Base-by-base conservation (phyloP, 2,113 vertebrate species). In the Xiphophorus maculatus region DNA sequence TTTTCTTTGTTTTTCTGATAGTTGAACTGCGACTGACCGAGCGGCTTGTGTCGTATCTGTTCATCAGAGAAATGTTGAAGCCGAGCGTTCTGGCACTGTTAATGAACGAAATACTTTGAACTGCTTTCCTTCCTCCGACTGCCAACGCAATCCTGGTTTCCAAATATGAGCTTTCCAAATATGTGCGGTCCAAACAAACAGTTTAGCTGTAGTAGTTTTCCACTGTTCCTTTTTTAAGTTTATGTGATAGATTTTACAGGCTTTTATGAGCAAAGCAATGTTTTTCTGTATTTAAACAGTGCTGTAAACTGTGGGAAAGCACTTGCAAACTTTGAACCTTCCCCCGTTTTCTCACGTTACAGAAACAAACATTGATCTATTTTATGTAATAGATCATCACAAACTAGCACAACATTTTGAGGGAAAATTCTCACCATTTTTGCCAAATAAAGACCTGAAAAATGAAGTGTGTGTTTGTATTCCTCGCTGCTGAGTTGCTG, bases 61-160 rank as follows among this genome's bases (percentile, higher is more conserved):
- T 15, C 37, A 37, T 65, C 0, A 28, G 27, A 70, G 69, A 29
- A 77, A 66, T 14, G 35, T 40, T 44, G 51, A 63, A 66, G 63
- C 30, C 60, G 42, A 27, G 40, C 28, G 44, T 58, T 83, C 51
- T 82, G 73, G 76, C 81, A 71, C 1, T 12, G 68, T n/a, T 32
- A 65, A 17, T 1, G 48, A 80, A 77, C 73, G 37, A 82, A 84
- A 66, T 19, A 73, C 74, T 87, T 79, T 54, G 58, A 66, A 61
- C 76, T 63, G 58, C 33, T 71, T 76, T 84, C 33, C 76, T 58
- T 71, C 44, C 29, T 73, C 51, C 12, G 48, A 65, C 73, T 82
- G 86, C 86, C 82, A 84, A 65, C 5, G 48, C 71, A 64, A 71
- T 69, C 63, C 37, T 84, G 83, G 77, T 65, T 28, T 28, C 28